Evolutionary conservation across 2,888 invertebrate genomes (phyloP).

Genomic region (Cheilosia pagana): DNA sequence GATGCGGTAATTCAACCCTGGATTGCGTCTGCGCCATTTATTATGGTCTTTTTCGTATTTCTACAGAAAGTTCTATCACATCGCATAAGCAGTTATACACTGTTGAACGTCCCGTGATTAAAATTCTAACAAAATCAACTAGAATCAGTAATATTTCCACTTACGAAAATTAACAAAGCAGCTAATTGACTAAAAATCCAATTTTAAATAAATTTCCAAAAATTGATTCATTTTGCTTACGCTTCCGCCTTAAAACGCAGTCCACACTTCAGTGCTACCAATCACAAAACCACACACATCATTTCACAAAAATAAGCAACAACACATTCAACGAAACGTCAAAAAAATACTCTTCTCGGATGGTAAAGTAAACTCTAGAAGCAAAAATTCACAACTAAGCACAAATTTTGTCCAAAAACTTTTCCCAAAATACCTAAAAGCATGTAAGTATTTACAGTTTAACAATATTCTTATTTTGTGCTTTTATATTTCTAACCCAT

Average conservation of each 20-base stretch:
- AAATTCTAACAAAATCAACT: no score
- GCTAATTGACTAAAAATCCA: no score
- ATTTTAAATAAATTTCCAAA: no score
- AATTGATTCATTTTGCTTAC: neutral
- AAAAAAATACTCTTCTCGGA: slow-evolving; percentile 20
- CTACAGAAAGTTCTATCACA: no score
- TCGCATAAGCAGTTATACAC: no score
- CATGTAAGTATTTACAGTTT: slow-evolving; percentile 22
- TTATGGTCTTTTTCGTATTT: no score
- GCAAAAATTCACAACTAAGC: slow-evolving; percentile 32
- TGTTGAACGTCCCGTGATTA: no score
- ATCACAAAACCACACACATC: neutral
- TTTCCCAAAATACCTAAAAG: neutral
- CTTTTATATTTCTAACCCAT: neutral
- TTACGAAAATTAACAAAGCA: neutral
- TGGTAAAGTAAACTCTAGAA: slow-evolving; percentile 38
- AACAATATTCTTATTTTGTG: neutral
- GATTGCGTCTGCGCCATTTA: no score
- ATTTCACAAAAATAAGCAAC: slow-evolving; percentile 30
- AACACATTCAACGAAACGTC: slow-evolving; percentile 51
- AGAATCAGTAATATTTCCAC: neutral
- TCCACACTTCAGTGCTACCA: slow-evolving; percentile 38
- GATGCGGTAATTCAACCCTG: no score
- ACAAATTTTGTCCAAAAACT: slow-evolving; percentile 40
- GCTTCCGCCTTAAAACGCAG: neutral